Conservation (phyloP, 2,113 vertebrate genomes). For the Marmota monax region DNA sequence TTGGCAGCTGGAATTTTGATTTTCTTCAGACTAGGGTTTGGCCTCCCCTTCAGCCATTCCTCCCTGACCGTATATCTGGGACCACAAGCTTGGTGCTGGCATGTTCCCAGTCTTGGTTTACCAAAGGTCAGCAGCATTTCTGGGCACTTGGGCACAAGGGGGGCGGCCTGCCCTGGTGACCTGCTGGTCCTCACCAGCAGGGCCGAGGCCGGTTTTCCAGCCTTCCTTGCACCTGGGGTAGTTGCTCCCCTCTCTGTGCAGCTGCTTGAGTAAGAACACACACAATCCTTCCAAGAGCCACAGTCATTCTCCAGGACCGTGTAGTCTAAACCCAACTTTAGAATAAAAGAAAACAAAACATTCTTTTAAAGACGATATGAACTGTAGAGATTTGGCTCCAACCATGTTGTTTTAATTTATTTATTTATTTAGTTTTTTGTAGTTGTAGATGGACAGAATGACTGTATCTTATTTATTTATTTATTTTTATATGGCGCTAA, state of each 20-base stretch:
- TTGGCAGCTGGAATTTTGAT: neutral
- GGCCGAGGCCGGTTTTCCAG: neutral
- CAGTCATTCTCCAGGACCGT: neutral
- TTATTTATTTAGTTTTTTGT: no score
- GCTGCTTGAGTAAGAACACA: neutral
- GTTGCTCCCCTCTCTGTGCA: neutral
- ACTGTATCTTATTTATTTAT: no score
- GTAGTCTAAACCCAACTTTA: neutral
- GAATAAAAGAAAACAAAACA: neutral
- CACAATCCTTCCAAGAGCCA: neutral
- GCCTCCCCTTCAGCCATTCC: neutral
- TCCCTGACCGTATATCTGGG: accelerated
- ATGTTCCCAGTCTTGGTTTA: neutral
- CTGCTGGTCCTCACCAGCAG: neutral
- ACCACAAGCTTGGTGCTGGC: accelerated
- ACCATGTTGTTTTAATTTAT: no score
- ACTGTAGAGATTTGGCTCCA: neutral
- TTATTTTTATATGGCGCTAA: no score
- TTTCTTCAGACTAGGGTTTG: neutral
- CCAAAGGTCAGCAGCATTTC: accelerated
- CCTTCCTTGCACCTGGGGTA: neutral
- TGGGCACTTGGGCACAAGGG: accelerated
- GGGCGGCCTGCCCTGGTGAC: neutral
- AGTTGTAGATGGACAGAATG: no score
- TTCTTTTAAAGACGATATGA: neutral